Evolutionary conservation across 2,888 invertebrate genomes (phyloP).

Genomic region (Synergus japonicus): DNA sequence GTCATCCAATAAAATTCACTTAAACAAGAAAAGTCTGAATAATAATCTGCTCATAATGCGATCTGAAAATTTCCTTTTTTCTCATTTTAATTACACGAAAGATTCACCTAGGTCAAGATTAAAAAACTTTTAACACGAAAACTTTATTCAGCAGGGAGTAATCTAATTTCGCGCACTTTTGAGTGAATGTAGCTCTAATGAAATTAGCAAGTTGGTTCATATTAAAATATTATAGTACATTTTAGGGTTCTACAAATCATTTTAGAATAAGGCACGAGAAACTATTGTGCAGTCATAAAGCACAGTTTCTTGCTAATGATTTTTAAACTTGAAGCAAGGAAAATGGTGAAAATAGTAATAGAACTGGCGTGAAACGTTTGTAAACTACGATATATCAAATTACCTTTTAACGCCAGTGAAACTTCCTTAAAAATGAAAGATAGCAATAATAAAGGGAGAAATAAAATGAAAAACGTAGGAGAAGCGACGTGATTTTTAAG

Average conservation of each 20-base stretch:
- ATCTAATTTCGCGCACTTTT: not conserved
- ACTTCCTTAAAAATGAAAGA: conserved; percentile 20
- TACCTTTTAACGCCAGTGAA: not conserved
- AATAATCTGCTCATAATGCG: not conserved
- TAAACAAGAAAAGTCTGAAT: not conserved
- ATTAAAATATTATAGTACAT: no score
- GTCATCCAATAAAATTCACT: not conserved
- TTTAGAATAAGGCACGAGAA: not conserved
- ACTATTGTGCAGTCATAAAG: not conserved
- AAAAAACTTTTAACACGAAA: conserved; percentile 19
- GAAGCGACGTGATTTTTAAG: conserved; percentile 44
- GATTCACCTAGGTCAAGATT: not conserved
- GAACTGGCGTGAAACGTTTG: not conserved
- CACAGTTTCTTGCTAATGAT: not conserved
- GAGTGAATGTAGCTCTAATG: not conserved
- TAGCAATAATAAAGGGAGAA: not conserved
- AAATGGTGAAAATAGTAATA: not conserved
- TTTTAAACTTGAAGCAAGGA: not conserved
- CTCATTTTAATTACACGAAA: conserved; percentile 8
- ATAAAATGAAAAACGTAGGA: conserved; percentile 12
- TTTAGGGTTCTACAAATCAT: no score
- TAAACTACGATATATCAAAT: not conserved
- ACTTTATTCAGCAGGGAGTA: conserved; percentile 1
- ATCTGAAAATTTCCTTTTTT: not conserved
- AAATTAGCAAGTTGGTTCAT: not conserved